A percentile compares a stretch with the other conserved stretches of the same genome.
Conservation (phyloP, 1,140 invertebrate genomes). For the Hylaeus anthracinus region DNA sequence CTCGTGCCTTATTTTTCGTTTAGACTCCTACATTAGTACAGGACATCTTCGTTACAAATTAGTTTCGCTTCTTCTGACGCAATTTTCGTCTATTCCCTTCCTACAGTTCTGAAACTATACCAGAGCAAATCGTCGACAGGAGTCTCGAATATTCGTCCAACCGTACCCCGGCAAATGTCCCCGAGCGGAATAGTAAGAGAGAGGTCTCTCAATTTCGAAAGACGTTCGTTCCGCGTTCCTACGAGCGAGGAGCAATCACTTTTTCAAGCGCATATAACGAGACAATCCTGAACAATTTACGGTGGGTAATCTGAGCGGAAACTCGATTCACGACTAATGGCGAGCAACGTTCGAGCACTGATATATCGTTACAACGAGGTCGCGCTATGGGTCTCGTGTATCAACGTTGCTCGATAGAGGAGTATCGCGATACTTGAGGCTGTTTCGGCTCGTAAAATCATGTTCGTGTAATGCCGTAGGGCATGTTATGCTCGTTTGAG, state of each 20-base stretch:
- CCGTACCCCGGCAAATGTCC: no score
- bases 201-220: background rate
- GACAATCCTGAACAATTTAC: constrained; percentile 25
- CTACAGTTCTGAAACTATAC: no score
- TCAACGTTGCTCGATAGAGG: constrained; percentile 11
- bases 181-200: no score
- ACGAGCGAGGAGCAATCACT: background rate
- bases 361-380: constrained; percentile 29
- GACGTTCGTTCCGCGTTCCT: no score
- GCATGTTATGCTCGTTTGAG: constrained; percentile 50
- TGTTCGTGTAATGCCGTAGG: constrained; percentile 39
- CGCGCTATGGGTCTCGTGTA: constrained; percentile 17
- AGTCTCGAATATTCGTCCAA: no score
- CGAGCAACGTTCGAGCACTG: constrained; percentile 14
- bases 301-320: constrained; percentile 20
- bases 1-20: no score
- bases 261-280: background rate
- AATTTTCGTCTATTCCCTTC: no score
- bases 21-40: no score
- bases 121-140: no score
- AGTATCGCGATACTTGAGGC: constrained; percentile 44
- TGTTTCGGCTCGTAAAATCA: constrained; percentile 41
- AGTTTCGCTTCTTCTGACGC: no score
- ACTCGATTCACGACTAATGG: constrained; percentile 24
- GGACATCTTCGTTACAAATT: no score